Base-by-base conservation (phyloP, 2,888 invertebrate species). In the Blastobasis adustella region DNA sequence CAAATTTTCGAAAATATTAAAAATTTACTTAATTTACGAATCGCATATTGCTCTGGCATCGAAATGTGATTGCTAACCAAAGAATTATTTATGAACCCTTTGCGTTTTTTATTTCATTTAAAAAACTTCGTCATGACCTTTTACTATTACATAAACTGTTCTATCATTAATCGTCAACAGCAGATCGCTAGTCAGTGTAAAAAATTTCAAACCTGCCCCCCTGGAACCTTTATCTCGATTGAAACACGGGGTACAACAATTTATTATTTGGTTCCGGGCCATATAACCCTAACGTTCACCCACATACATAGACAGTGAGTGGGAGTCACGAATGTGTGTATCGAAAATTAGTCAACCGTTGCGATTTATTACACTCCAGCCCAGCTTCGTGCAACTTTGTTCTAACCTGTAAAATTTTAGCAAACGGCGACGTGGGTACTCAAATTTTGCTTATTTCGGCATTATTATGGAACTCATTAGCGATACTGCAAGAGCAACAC, bases 311-410 rank as follows among this genome's bases (percentile, higher is more conserved):
- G 23, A 23, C 23, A 23, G 23, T 23, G 23, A 23, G 23, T 23
- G 23, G 1, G 23, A 1, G 23, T 23, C 23, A 23, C 23, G 23
- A 3, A 23, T 23, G n/a, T 42, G 10, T 48, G 48, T 48, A 48
- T 8, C 48, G 37, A 42, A 48, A 48, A 48, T 48, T 48, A 48
- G 48, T 48, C 48, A 42, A 36, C 42, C 48, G 42, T 48, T 37
- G 42, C 41, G 42, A 48, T 48, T 48, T 48, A 48, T 47, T 48
- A 43, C 37, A 37, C 3, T 23, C 23, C 23, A 23, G 23, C 23
- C 7, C 8, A 23, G 42, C 42, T 43, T 9, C 38, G 6, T 8
- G 37, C n/a, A 48, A 48, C 48, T 48, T 48, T 48, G 48, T 36
- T 38, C 40, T 10, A 23, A 41, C 42, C 37, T 48, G 36, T 37